Base-by-base conservation (phyloP, 2,888 invertebrate genomes). In the Drosophila mimetica region DNA sequence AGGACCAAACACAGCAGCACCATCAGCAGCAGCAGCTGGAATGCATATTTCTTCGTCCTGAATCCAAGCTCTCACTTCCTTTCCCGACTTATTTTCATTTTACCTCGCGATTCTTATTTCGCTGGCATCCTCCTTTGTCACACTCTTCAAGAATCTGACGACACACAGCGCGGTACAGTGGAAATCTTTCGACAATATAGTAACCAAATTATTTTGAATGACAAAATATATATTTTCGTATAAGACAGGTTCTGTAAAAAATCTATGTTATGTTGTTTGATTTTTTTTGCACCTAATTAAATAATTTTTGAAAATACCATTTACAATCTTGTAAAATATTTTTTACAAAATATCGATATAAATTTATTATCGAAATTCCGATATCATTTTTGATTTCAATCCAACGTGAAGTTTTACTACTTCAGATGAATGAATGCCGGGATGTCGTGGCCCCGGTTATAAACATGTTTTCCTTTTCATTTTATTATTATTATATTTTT, bases 21-120 rank as follows among this genome's bases (percentile, higher is more conserved):
- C 30, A 30, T 11, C 30, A 34, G 37, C 39, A 18, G n/a, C 36
- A 25, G 34, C 55, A 52, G 57, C 57, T 57, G 36, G 36, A 58
- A 58, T 60, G 59, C 59, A 60, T 60, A 57, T 59, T 57, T 59
- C 59, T 58, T 54, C 55, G 55, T 57, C 54, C 54, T 54, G 53
- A 25, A 57, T 28, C 37, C 54, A 37, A 53, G 54, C 55, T 25
- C 6, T 28, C 36, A 25, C 25, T 54, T 37, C 54, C 54, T 30
- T 53, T 52, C n/a, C 36, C 14, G 6, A 57, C 54, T 57, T 53
- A 57, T 57, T 53, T 46, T 57, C 55, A 53, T 37, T 57, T 57
- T 28, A 57, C 55, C 54, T 57, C 55, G 42, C 60, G 60, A 44
- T 28, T 58, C 37, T 34, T n/a, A 36, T 55, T 57, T 53, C 28